These are phyloP conservation scores for Corythornis vintsioides DNA, from an alignment of 2,113 vertebrate species.

Conservation along the genomic window DNA sequence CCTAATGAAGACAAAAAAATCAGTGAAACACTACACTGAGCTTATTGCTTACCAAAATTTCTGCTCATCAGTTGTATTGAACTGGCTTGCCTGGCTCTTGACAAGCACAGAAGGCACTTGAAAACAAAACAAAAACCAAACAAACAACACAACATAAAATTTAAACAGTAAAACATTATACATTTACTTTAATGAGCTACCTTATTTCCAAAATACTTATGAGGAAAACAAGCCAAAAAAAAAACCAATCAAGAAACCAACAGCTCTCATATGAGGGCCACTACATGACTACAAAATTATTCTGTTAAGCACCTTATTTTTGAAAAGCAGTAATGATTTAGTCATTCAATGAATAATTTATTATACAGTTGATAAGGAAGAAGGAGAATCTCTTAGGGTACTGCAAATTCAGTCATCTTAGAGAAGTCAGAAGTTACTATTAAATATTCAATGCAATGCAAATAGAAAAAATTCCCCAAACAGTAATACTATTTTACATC, in stretches of 20 bases:
- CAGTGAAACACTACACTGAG: background rate
- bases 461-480: background rate
- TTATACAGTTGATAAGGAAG: background rate
- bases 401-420: background rate
- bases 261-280: background rate
- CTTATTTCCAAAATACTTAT: background rate
- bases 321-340: background rate
- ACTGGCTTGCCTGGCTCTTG: background rate
- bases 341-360: background rate
- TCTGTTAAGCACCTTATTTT: background rate
- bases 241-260: background rate
- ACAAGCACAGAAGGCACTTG: background rate
- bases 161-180: background rate
- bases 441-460: background rate
- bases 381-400: background rate
- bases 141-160: background rate
- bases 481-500: background rate
- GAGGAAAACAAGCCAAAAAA: background rate
- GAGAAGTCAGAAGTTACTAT: background rate
- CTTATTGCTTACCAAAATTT: background rate
- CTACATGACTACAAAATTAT: background rate
- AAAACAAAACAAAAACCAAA: background rate
- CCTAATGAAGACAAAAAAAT: constrained; percentile 45
- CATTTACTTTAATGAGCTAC: background rate
- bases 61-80: background rate